Percentiles rank a stretch among this genome's conserved stretches.
Conservation (phyloP, 2,113 vertebrate species). For the Uria lomvia region DNA sequence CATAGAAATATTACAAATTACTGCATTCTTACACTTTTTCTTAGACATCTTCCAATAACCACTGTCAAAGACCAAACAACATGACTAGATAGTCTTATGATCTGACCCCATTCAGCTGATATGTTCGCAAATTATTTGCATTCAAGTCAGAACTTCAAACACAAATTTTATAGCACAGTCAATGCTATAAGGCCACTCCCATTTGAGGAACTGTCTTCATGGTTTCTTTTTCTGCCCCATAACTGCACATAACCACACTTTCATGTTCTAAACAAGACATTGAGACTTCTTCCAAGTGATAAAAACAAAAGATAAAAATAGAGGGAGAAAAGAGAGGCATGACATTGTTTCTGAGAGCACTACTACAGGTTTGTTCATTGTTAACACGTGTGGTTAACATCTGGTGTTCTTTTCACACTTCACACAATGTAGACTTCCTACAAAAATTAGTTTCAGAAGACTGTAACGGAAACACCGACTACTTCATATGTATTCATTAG, state of each 20-base stretch:
- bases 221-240: neutral
- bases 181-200: neutral
- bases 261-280: neutral
- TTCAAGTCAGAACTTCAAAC: neutral
- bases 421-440: neutral
- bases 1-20: neutral
- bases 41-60: neutral
- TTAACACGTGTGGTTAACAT: neutral
- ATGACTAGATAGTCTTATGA: neutral
- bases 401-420: neutral
- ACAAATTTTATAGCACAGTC: neutral
- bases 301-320: neutral
- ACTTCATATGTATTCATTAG: neutral
- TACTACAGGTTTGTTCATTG: neutral
- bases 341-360: neutral
- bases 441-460: neutral
- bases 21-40: neutral
- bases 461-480: neutral
- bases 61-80: neutral
- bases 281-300: neutral
- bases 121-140: neutral
- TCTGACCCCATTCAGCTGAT: neutral
- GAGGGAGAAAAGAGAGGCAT: neutral
- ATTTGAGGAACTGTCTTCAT: neutral
- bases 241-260: neutral